These are phyloP conservation scores for Clamator glandarius DNA, from an alignment of 2,797 vertebrate genomes.

Conservation along the genomic window DNA sequence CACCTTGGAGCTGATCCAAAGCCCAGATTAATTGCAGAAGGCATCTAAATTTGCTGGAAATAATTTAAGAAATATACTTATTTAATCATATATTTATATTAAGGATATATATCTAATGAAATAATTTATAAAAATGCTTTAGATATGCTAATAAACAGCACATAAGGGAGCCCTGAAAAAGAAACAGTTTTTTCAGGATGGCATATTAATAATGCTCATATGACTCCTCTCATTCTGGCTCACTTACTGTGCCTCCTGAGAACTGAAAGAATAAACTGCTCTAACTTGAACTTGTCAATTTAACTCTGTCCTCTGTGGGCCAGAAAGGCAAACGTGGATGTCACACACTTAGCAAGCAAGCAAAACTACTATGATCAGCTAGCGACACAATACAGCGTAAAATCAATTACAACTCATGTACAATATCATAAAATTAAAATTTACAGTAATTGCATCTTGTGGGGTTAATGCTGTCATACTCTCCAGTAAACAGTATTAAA, in stretches of 20 bases:
- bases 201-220: neutral
- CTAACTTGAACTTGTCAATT: neutral
- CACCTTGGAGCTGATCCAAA: neutral
- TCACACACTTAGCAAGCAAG: neutral
- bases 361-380: neutral
- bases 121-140: neutral
- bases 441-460: neutral
- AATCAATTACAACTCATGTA: slow-evolving; percentile 19
- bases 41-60: neutral
- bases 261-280: neutral
- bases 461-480: neutral
- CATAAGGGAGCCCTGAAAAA: neutral
- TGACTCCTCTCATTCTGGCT: neutral
- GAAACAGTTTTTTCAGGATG: accelerated
- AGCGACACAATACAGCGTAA: neutral
- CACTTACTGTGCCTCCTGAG: neutral
- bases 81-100: neutral
- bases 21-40: neutral
- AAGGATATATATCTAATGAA: neutral
- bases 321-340: neutral
- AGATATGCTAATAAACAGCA: neutral
- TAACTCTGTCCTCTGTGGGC: neutral
- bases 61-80: neutral
- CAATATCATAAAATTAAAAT: neutral
- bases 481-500: neutral